phyloP scores from a whole-genome alignment of 2,113 vertebrate genomes.

The Catharus bicknelli region DNA sequence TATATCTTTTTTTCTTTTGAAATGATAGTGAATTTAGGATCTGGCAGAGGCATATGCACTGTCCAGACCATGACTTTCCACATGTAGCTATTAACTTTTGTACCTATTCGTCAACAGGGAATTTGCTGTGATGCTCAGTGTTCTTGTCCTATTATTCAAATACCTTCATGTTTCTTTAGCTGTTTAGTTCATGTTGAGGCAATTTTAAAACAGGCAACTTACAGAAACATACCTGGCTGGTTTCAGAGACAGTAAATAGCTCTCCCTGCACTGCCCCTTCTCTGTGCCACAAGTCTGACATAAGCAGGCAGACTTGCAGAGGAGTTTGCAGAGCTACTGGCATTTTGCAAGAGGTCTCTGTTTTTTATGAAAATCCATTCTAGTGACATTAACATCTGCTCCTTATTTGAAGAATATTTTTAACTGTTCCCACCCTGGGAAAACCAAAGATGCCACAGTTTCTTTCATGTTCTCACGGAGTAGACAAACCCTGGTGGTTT shows the following conservation, averaged over 20 bases:
- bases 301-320: neutral
- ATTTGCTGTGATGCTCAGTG: neutral
- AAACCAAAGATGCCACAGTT: slow-evolving; percentile 18
- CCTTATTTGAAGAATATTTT: slow-evolving; percentile 65
- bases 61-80: neutral
- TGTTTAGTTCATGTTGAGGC: neutral
- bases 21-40: neutral
- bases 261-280: neutral
- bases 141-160: neutral
- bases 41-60: neutral
- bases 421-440: slow-evolving; percentile 57
- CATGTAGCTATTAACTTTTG: neutral
- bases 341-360: slow-evolving; percentile 39
- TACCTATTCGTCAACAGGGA: neutral
- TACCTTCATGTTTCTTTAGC: neutral
- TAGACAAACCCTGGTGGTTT: neutral
- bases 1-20: neutral
- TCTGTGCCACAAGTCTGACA: neutral
- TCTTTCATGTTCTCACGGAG: slow-evolving; percentile 6
- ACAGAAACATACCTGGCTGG: neutral
- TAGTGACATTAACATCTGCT: slow-evolving; percentile 65
- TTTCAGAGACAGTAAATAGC: neutral
- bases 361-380: slow-evolving; percentile 48
- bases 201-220: neutral
- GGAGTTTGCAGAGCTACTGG: slow-evolving; percentile 29